phyloP scores from a whole-genome alignment of 2,888 invertebrate species.

The Ormyrus nitidulus region DNA sequence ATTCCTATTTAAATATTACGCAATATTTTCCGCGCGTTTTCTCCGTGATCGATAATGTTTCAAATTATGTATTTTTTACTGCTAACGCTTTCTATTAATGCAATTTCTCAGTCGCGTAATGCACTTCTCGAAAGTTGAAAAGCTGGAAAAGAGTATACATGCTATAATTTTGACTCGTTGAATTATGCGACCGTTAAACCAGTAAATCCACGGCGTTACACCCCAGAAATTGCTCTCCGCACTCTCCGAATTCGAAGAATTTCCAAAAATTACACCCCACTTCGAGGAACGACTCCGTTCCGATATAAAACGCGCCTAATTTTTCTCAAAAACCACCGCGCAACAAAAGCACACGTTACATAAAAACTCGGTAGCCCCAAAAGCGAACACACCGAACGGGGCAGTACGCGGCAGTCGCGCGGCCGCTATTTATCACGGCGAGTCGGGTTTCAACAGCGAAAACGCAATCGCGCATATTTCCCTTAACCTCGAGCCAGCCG shows the following conservation, averaged over 20 bases:
- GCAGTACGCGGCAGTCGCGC: too few relatives aligned
- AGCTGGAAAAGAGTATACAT: neutral
- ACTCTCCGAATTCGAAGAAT: neutral
- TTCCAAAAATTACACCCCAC: neutral
- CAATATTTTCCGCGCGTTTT: constrained; percentile 4
- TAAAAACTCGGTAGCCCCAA: too few relatives aligned
- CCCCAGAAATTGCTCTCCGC: neutral
- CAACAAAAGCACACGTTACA: too few relatives aligned
- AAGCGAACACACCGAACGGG: too few relatives aligned
- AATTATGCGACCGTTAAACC: too few relatives aligned
- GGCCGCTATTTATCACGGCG: too few relatives aligned
- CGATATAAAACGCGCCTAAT: too few relatives aligned
- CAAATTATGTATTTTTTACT: constrained; percentile 2
- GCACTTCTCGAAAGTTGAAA: neutral
- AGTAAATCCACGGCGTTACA: too few relatives aligned
- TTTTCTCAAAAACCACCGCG: too few relatives aligned
- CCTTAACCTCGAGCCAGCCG: constrained; percentile 49
- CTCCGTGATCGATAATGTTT: constrained; percentile 5
- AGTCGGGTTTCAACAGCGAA: neutral
- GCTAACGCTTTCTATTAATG: constrained; percentile 23
- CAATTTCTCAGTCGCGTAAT: constrained; percentile 3
- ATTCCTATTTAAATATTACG: constrained; percentile 22
- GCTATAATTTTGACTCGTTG: too few relatives aligned
- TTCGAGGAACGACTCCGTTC: too few relatives aligned
- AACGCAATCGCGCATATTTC: constrained; percentile 52